Conservation (phyloP, 2,888 invertebrate genomes). For the Campoplex capitator region DNA sequence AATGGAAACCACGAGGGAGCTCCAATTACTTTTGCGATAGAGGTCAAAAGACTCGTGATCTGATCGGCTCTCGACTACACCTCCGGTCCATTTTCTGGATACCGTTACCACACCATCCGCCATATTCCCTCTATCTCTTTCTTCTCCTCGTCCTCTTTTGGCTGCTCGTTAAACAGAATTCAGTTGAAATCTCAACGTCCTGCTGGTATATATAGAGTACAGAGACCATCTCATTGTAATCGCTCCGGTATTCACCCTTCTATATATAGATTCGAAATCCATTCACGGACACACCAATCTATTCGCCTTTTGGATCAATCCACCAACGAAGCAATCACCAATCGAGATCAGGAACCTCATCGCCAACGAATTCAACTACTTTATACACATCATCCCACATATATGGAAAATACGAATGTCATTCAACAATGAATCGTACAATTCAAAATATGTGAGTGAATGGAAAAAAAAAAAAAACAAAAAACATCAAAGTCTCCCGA, state of each 20-base stretch:
- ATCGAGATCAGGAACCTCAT: background rate
- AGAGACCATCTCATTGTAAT: conserved; percentile 10
- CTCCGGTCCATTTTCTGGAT: conserved; percentile 33
- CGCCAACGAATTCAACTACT: background rate
- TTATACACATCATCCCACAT: background rate
- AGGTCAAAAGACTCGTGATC: conserved; percentile 35
- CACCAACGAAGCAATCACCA: background rate
- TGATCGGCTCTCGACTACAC: conserved; percentile 39
- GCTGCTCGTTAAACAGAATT: background rate
- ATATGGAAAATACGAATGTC: too few relatives aligned
- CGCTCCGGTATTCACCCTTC: background rate
- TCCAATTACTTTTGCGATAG: conserved; percentile 15
- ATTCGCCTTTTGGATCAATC: background rate
- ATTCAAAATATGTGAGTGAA: too few relatives aligned
- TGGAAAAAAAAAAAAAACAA: too few relatives aligned
- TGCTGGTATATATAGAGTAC: too few relatives aligned
- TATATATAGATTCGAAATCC: background rate
- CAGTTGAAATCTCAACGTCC: conserved; percentile 1
- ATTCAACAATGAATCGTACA: too few relatives aligned
- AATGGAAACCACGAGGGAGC: conserved; percentile 36
- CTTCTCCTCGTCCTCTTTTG: background rate
- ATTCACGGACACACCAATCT: background rate
- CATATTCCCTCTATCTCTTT: background rate
- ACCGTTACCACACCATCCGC: conserved; percentile 4
- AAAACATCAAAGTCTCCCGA: too few relatives aligned